These are phyloP conservation scores for Dolichomitus sp. DNA, from an alignment of 2,888 invertebrate species.

Conservation along the genomic window DNA sequence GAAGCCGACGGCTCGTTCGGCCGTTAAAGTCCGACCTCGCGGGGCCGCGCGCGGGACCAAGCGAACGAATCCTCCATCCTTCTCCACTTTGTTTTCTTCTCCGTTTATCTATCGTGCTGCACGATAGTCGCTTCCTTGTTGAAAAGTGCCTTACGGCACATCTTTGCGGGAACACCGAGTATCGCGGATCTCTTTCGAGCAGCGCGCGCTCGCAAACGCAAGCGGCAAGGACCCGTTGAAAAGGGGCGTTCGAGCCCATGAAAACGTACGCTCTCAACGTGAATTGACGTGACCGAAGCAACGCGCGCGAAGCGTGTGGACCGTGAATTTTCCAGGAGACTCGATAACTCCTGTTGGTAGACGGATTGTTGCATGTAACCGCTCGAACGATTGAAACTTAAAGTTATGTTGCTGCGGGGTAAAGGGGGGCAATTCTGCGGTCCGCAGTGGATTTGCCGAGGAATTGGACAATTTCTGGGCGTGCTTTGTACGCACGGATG, in stretches of 20 bases:
- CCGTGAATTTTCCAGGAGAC: slow-evolving; percentile 25
- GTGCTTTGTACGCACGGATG: slow-evolving; percentile 28
- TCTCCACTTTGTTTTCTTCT: slow-evolving; percentile 52
- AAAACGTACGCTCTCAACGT: slow-evolving; percentile 51
- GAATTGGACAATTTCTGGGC: slow-evolving; percentile 11
- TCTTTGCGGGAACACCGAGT: slow-evolving; percentile 53
- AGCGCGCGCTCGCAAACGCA: slow-evolving; percentile 23
- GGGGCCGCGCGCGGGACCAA: slow-evolving; percentile 9
- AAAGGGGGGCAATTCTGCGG: slow-evolving; percentile 1
- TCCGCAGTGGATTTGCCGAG: slow-evolving; percentile 18
- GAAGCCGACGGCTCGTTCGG: slow-evolving; percentile 71
- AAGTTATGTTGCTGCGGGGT: neutral
- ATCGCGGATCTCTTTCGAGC: slow-evolving; percentile 60
- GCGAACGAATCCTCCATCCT: slow-evolving; percentile 30
- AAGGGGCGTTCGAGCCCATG: slow-evolving; percentile 64
- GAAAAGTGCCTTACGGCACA: slow-evolving; percentile 63
- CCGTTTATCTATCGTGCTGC: slow-evolving; percentile 52
- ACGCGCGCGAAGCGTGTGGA: neutral
- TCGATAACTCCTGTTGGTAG: neutral
- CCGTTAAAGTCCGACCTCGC: slow-evolving; percentile 70
- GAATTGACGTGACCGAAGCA: neutral
- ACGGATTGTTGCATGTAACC: neutral
- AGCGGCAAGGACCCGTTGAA: slow-evolving; percentile 59
- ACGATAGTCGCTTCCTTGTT: slow-evolving; percentile 62
- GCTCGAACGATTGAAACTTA: slow-evolving; percentile 26